These are phyloP conservation scores for Notarius quadriscutis DNA, from an alignment of 2,113 vertebrate genomes.

Conservation along the genomic window DNA sequence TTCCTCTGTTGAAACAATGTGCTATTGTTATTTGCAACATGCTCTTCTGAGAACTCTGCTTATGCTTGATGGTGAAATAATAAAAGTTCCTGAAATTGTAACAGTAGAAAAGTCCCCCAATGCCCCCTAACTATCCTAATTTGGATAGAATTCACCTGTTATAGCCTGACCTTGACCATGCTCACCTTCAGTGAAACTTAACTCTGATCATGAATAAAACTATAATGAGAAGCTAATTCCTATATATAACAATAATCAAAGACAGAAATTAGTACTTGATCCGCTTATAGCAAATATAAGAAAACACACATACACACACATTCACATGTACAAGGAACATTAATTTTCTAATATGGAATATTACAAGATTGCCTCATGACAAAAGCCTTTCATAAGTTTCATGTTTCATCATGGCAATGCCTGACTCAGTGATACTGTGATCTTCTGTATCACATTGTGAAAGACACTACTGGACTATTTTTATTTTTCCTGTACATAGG, in stretches of 20 bases:
- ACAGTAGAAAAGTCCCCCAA: background rate
- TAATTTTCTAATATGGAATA: background rate
- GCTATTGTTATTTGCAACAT: background rate
- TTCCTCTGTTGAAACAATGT: background rate
- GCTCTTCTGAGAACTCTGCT: background rate
- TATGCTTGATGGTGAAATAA: background rate
- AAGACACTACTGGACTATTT: conserved; percentile 26
- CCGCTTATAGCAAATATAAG: background rate
- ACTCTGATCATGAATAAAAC: background rate
- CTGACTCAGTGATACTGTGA: background rate
- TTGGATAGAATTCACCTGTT: background rate
- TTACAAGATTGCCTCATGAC: background rate
- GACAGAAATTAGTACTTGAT: background rate
- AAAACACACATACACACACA: background rate
- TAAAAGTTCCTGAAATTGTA: background rate
- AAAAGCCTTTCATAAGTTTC: conserved; percentile 8
- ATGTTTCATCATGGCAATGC: background rate
- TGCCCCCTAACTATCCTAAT: no score
- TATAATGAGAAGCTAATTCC: background rate
- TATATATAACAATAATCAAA: background rate
- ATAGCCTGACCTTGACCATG: background rate
- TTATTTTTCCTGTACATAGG: conserved; percentile 23
- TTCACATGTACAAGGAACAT: conserved; percentile 8
- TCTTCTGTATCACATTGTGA: conserved; percentile 1
- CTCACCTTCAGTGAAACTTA: background rate